Conservation (phyloP, 64 coral and sea anemone species). For the Hydrozoanthus tunicans region DNA sequence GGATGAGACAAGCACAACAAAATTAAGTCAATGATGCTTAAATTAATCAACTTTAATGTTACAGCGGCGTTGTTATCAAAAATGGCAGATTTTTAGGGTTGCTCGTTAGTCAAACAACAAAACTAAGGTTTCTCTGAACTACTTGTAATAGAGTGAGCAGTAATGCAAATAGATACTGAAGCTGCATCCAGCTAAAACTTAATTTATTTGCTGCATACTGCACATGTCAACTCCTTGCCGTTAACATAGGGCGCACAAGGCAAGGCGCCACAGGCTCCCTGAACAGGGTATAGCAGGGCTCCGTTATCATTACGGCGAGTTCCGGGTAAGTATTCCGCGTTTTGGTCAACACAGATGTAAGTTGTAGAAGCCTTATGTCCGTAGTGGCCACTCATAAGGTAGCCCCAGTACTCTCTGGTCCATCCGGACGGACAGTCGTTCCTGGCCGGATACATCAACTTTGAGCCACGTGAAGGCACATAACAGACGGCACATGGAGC, state of each 20-base stretch:
- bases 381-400: no score
- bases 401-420: background rate
- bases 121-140: no score
- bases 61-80: no score
- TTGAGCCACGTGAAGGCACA: conserved; percentile 3
- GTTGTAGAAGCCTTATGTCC: conserved; percentile 5
- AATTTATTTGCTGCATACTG: background rate
- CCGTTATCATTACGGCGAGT: background rate
- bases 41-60: no score
- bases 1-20: no score
- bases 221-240: background rate
- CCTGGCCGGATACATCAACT: background rate
- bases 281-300: background rate
- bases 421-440: conserved; percentile 8
- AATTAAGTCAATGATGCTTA: no score
- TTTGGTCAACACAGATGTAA: no score
- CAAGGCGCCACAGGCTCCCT: background rate
- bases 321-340: conserved; percentile 36
- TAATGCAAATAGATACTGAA: no score
- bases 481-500: no score
- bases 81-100: no score
- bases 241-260: conserved; percentile 12
- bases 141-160: no score
- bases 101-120: no score
- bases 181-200: background rate